Evolutionary conservation across 2,888 invertebrate genomes (phyloP), one percentile per base, ranked within the genome.

Genomic region (Dynastes grantii): DNA sequence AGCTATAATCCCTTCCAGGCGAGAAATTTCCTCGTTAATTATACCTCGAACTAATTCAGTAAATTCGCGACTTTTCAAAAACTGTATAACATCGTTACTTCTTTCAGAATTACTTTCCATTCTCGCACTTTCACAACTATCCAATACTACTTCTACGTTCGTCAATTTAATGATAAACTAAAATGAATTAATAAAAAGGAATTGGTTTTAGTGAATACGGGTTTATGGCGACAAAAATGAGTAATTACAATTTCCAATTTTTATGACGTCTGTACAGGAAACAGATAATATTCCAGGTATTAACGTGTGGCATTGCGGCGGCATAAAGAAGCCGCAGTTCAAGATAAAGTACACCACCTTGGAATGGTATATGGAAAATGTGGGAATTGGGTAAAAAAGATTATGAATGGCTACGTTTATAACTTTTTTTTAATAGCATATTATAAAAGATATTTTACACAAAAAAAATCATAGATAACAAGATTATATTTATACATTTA

Each of bases 61-160:
- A 37, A 64, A 64, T 37, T 64, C 64, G 29, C 29, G 2, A 37
- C 64, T 64, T 64, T 32, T 64, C 64, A 64, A 32, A n/a, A 64
- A 64, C n/a, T 64, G 29, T n/a, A 64, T 13, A 29, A 64, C 29
- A 6, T 64, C 32, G 6, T n/a, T n/a, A 16, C 6, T 16, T 37
- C 29, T 64, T 64, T 64, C 64, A 13, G 11, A 4, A 11, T 5
- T n/a, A 27, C 11, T 37, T 64, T 29, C 32, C 32, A 64, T 64
- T 37, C 37, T 32, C 11, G n/a, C n/a, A 13, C 29, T 32, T 45
- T 8, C 45, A 45, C 45, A 45, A 11, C 11, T 11, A 8, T 45
- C 11, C 0, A 11, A 8, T 11, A 45, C 11, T 45, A 11, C 45
- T 37, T 37, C 4, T 37, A 0, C 45, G 2, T 45, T 45, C 45